These are phyloP conservation scores for Nyctibius bracteatus DNA, from an alignment of 2,113 vertebrate genomes.

Conservation along the genomic window DNA sequence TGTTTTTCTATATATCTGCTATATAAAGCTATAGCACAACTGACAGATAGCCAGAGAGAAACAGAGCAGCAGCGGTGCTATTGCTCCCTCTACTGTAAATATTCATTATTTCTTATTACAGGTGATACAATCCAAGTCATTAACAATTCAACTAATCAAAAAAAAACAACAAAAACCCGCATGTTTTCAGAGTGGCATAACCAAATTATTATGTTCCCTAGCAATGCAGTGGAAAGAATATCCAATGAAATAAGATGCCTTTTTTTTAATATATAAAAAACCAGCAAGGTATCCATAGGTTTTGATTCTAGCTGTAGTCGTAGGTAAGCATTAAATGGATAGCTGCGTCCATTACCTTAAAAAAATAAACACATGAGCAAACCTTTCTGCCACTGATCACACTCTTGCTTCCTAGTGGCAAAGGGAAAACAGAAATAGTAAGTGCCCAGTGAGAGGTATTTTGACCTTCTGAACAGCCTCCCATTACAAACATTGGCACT, in stretches of 20 bases:
- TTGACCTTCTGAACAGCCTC: neutral
- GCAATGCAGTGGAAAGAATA: neutral
- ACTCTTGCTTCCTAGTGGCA: neutral
- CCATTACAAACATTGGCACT: neutral
- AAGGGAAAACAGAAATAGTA: neutral
- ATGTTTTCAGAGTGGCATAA: neutral
- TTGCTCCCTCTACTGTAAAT: constrained; percentile 78
- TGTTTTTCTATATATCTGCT: constrained; percentile 13
- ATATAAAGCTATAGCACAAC: neutral
- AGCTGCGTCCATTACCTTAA: neutral
- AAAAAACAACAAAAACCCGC: neutral
- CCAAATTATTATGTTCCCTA: neutral
- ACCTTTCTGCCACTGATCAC: neutral
- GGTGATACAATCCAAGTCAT: neutral
- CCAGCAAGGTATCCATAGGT: neutral
- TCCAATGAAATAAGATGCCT: neutral
- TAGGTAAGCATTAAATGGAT: neutral
- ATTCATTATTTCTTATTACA: neutral
- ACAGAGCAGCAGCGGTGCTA: constrained; percentile 40
- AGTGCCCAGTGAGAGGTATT: neutral
- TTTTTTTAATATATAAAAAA: neutral
- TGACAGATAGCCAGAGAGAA: neutral
- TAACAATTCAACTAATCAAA: neutral
- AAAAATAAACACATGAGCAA: neutral
- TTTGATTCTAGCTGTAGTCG: neutral